Evolutionary conservation across 2,888 invertebrate species (phyloP).

Genomic region (Luperina nickerlii): DNA sequence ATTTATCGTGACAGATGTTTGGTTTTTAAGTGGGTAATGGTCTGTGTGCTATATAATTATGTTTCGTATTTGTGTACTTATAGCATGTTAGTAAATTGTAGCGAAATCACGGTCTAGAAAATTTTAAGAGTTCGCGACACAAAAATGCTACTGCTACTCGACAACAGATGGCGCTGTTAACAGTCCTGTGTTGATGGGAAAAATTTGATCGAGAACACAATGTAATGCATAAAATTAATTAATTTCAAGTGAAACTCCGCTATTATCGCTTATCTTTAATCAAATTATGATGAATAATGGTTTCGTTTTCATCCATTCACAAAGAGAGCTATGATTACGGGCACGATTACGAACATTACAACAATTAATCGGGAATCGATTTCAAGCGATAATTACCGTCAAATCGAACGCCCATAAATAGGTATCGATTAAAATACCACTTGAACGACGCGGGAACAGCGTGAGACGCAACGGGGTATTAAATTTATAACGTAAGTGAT

Average conservation of each 20-base stretch:
- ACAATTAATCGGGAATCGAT: constrained; percentile 61
- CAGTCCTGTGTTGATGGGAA: neutral
- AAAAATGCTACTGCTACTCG: constrained; percentile 73
- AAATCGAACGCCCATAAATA: constrained; percentile 70
- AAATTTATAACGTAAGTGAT: constrained; percentile 22
- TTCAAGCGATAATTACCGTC: constrained; percentile 64
- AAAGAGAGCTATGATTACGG: constrained; percentile 59
- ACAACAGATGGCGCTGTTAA: constrained; percentile 79
- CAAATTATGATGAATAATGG: constrained; percentile 45
- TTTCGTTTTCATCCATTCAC: constrained; percentile 28
- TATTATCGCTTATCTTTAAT: constrained; percentile 50
- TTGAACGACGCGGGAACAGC: constrained; percentile 23
- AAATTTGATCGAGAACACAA: neutral
- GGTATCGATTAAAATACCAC: constrained; percentile 69
- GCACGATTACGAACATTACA: constrained; percentile 41
- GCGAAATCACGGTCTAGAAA: neutral
- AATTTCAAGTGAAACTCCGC: constrained; percentile 35
- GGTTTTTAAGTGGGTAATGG: neutral
- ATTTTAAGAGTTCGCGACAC: neutral
- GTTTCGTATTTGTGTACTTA: neutral
- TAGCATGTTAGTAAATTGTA: too few relatives aligned
- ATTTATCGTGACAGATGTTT: neutral
- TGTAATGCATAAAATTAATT: constrained; percentile 52
- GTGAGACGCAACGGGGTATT: constrained; percentile 43
- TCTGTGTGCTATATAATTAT: neutral